Percentiles rank a stretch among this genome's conserved stretches.
Evolutionary conservation across 2,797 vertebrate genomes (phyloP).

Genomic region (Amphiprion clarkii): DNA sequence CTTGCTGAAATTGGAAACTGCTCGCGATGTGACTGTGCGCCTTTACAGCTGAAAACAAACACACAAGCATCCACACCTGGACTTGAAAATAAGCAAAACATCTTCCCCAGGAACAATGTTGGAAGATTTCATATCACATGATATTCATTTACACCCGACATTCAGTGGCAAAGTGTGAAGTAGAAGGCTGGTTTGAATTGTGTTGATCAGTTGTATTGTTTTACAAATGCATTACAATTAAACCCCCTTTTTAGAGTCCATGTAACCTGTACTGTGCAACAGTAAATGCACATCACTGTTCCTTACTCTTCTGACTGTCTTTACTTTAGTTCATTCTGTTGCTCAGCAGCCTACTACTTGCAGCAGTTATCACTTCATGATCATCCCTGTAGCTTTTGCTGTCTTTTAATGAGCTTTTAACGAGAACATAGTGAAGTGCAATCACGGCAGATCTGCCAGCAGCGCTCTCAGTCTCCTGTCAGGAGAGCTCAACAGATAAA

Average conservation of each 20-base stretch:
- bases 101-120: neutral
- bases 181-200: neutral
- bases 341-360: no score
- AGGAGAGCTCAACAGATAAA: no score
- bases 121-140: neutral
- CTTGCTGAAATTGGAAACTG: conserved; percentile 30
- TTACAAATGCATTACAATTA: neutral
- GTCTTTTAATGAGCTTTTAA: neutral
- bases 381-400: neutral
- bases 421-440: no score
- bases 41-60: conserved; percentile 21
- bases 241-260: no score
- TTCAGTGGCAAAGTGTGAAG: neutral
- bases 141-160: neutral
- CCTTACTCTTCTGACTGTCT: no score
- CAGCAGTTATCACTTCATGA: neutral
- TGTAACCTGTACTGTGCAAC: neutral
- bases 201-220: neutral
- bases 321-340: no score
- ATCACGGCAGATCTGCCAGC: no score
- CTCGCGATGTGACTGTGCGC: neutral
- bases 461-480: no score
- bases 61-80: conserved; percentile 21
- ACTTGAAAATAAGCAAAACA: conserved; percentile 2
- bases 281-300: neutral